phyloP scores from a whole-genome alignment of 2,113 vertebrate genomes.

The Ifrita kowaldi region DNA sequence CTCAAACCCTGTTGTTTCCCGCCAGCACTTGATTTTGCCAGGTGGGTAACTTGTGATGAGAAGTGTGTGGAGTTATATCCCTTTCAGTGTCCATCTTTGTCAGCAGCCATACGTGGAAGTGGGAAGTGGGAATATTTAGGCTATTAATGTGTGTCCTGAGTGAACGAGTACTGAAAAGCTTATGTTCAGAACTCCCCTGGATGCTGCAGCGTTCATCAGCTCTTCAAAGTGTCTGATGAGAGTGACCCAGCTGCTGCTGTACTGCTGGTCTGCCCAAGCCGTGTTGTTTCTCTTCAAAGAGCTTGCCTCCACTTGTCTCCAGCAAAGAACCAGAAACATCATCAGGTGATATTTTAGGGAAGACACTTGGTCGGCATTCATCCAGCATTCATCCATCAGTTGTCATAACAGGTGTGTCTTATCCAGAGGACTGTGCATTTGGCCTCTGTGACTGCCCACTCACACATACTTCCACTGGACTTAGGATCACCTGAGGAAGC shows the following conservation, averaged over 20 bases:
- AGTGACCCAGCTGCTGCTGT: background rate
- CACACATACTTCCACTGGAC: background rate
- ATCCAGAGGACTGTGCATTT: background rate
- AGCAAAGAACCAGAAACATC: background rate
- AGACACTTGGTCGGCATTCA: too few relatives aligned
- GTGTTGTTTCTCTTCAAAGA: background rate
- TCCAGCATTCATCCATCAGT: background rate
- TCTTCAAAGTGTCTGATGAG: background rate
- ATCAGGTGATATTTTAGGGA: background rate
- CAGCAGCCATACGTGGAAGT: rapidly evolving
- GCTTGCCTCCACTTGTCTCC: background rate
- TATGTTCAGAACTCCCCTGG: background rate
- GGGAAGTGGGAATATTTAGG: background rate
- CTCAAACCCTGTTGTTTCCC: background rate
- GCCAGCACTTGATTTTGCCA: background rate
- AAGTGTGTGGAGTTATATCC: background rate
- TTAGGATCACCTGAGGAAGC: background rate
- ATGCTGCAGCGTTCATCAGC: background rate
- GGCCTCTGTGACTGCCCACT: background rate
- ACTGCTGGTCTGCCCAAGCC: background rate
- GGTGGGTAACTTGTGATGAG: background rate
- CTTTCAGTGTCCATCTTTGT: background rate
- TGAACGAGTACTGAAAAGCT: background rate
- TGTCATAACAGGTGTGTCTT: rapidly evolving
- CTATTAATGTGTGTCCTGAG: background rate